phyloP scores from a whole-genome alignment of 2,888 invertebrate species.

The Aelia acuminata region DNA sequence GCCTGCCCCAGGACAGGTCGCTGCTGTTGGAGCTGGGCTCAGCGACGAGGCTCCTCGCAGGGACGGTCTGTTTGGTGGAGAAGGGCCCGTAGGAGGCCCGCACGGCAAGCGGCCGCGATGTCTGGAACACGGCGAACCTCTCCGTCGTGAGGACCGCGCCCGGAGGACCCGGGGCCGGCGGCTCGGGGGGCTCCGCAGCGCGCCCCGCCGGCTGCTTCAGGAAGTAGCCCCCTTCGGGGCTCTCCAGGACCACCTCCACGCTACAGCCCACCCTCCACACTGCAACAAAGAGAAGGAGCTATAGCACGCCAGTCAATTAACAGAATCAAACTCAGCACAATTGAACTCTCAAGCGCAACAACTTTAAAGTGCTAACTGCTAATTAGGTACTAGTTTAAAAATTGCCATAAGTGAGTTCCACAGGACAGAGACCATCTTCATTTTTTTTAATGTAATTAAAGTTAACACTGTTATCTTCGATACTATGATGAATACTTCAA shows the following conservation, averaged over 20 bases:
- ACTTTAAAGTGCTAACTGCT: too few relatives aligned
- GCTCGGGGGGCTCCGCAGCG: constrained; percentile 73
- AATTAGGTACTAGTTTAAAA: too few relatives aligned
- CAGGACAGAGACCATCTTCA: too few relatives aligned
- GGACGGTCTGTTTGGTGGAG: constrained; percentile 94
- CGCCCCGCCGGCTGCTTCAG: constrained; percentile 85
- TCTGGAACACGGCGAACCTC: constrained; percentile 89
- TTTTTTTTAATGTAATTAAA: too few relatives aligned
- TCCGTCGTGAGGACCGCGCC: constrained; percentile 65
- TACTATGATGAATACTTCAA: too few relatives aligned
- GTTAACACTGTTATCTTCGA: too few relatives aligned
- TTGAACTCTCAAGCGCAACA: too few relatives aligned
- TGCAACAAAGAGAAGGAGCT: constrained; percentile 49
- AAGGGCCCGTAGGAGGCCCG: constrained; percentile 95
- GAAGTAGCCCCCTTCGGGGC: constrained; percentile 92
- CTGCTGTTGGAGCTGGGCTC: constrained; percentile 73
- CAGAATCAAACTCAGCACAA: too few relatives aligned
- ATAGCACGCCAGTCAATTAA: too few relatives aligned
- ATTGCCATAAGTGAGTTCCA: too few relatives aligned
- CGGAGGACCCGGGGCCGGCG: constrained; percentile 70
- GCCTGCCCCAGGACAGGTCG: constrained; percentile 71
- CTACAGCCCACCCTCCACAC: constrained; percentile 75
- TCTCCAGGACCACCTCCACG: constrained; percentile 92
- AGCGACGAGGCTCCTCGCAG: constrained; percentile 89
- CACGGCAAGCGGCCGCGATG: constrained; percentile 90